A percentile compares a stretch with the other conserved stretches of the same genome.
These are phyloP conservation scores for Acronicta psi DNA, from an alignment of 2,888 invertebrate genomes.

Conservation along the genomic window DNA sequence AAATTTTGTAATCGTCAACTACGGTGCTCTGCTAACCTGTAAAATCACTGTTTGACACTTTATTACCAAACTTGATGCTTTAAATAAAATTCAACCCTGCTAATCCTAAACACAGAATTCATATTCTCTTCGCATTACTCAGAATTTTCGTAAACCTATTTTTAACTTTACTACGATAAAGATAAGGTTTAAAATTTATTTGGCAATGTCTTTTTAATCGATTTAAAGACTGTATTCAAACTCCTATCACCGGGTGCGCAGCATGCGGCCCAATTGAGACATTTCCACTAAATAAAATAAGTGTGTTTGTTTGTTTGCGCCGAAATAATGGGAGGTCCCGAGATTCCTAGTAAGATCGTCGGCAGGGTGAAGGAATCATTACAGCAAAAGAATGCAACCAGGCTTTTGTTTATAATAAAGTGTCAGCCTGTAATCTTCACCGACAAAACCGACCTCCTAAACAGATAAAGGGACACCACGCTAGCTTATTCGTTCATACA, in stretches of 20 bases:
- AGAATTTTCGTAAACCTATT: background rate
- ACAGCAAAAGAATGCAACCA: constrained; percentile 21
- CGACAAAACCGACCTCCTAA: too few relatives aligned
- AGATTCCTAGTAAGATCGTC: constrained; percentile 68
- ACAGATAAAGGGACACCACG: background rate
- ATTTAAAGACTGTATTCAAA: constrained; percentile 55
- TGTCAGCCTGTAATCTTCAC: background rate
- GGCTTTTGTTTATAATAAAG: constrained; percentile 3
- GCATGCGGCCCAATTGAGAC: constrained; percentile 77
- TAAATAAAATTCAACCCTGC: constrained; percentile 44
- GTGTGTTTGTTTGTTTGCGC: constrained; percentile 73
- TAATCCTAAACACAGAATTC: rapidly evolving
- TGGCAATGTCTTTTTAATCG: constrained; percentile 15
- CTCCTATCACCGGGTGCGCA: constrained; percentile 68
- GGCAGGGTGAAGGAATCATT: constrained; percentile 24
- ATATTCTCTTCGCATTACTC: constrained; percentile 4
- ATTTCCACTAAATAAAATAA: constrained; percentile 73
- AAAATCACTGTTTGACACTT: constrained; percentile 80
- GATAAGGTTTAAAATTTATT: constrained; percentile 32
- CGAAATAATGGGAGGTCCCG: constrained; percentile 76
- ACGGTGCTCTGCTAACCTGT: constrained; percentile 77
- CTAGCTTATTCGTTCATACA: too few relatives aligned
- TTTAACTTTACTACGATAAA: rapidly evolving
- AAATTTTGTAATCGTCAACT: constrained; percentile 61
- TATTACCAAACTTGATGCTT: constrained; percentile 48